Conservation (phyloP, 2,797 vertebrate genomes). For the Alca torda region DNA sequence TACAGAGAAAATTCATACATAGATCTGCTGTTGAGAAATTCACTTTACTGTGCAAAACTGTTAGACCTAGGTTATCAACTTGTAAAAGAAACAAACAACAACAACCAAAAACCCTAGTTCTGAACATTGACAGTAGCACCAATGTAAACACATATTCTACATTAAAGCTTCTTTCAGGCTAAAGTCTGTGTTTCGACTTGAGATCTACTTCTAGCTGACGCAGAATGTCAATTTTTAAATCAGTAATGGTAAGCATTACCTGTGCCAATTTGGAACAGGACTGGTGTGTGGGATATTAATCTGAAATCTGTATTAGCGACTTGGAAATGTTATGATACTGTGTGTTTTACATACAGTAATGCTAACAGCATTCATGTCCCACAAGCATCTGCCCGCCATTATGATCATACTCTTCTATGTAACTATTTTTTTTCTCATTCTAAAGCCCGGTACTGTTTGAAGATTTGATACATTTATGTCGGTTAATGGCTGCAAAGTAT, state of each 20-base stretch:
- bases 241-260: not conserved
- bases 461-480: conserved; percentile 87
- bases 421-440: not conserved
- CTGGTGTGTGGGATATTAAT: not conserved
- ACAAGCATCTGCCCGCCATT: not conserved
- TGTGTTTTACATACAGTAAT: not conserved
- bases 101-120: rapidly evolving
- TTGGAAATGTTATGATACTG: not conserved
- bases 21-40: not conserved
- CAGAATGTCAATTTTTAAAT: not conserved
- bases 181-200: not conserved
- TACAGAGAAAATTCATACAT: rapidly evolving
- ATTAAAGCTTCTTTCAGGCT: not conserved
- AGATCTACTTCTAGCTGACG: not conserved
- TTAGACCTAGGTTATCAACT: not conserved
- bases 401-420: not conserved
- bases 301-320: not conserved
- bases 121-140: not conserved
- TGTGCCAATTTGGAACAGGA: not conserved
- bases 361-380: not conserved
- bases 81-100: not conserved
- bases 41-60: not conserved
- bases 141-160: not conserved
- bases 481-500: conserved; percentile 74
- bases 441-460: conserved; percentile 84